Evolutionary conservation across 2,888 invertebrate genomes (phyloP), one percentile per base, ranked within the genome.

Genomic region (Cataglyphis albicans): DNA sequence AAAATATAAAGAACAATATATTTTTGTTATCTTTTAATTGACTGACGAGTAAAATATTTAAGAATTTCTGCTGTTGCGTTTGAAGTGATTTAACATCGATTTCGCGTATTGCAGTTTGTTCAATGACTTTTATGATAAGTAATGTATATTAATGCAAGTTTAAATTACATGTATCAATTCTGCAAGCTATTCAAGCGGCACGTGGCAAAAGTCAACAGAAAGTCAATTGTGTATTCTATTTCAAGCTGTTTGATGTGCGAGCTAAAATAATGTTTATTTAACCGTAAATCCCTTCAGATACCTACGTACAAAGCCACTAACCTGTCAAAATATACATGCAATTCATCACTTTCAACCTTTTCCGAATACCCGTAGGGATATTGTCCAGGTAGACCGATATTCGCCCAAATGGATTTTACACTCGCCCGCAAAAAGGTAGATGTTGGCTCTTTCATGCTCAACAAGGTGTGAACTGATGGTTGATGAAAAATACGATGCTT

Each of bases 301-400:
- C 7, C 52, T 52, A n/a, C 1, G 25, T 32, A 35, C 35, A 10
- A 59, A 75, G 68, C 78, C 65, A 75, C 61, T 3, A 57, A 55
- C 38, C 70, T 82, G 83, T 87, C 85, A 82, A 84, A 84, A 88
- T 83, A 88, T 18, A 41, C 35, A n/a, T n/a, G 32, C 72, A 29
- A 81, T 83, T 82, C 75, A 55, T 85, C 63, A 52, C 25, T 25
- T 32, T 9, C 7, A 32, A 25, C 25, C 21, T 61, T 9, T 57
- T 41, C 63, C 52, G 25, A 15, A 15, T 18, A 21, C 15, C 65
- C n/a, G n/a, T 12, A 44, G 75, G 48, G n/a, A 32, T n/a, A 15
- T n/a, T 41, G 29, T 29, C 72, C 86, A 86, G 84, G 85, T 84
- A 88, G 64, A 3, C 44, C 25, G 44, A 29, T 32, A 15, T 80